Base-by-base conservation (phyloP, 2,888 invertebrate species). In the Andrena dorsata region DNA sequence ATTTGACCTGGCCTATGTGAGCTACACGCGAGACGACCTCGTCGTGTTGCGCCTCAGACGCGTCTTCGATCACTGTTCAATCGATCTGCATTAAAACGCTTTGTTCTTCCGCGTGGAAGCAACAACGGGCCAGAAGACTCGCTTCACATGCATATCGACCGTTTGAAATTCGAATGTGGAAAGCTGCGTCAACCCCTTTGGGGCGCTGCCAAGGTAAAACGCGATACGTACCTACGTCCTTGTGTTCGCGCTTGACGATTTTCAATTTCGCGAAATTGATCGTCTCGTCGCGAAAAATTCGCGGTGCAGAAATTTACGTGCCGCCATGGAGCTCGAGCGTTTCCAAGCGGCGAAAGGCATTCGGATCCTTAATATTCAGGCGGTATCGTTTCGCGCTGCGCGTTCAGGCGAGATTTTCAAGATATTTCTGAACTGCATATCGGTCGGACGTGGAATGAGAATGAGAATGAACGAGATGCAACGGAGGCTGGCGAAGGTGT, bases 161-260 rank as follows among this genome's bases (percentile, higher is more conserved):
- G 82, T 81, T 87, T 78, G 68, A 83, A 87, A 85, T 87, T 86
- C 82, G 72, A 80, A 86, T 83, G 64, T 74, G 75, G 76, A 79
- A 88, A 87, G 83, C 86, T 85, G 82, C 76, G 63, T 83, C 74
- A 76, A 80, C 79, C 80, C 71, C 51, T 76, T 80, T 88, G 89
- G 90, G 83, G 64, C 26, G 10, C 66, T 72, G 88, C 90, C 90
- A 90, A 76, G 86, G 82, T 66, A 80, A 87, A 86, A 80, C 75
- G 76, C 13, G 23, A 7, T 20, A 80, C 32, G 51, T 82, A 80
- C 32, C 47, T 82, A 28, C 49, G 41, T 49, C 49, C 47, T 74
- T 47, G 32, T 26, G 23, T 28, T 41, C 68, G 63, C 30, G 53
- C n/a, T 49, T 47, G 8, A 51, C 16, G 28, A 20, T 76, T 76